Conservation (phyloP, 2,888 invertebrate genomes). For the Lomographa bimaculata region DNA sequence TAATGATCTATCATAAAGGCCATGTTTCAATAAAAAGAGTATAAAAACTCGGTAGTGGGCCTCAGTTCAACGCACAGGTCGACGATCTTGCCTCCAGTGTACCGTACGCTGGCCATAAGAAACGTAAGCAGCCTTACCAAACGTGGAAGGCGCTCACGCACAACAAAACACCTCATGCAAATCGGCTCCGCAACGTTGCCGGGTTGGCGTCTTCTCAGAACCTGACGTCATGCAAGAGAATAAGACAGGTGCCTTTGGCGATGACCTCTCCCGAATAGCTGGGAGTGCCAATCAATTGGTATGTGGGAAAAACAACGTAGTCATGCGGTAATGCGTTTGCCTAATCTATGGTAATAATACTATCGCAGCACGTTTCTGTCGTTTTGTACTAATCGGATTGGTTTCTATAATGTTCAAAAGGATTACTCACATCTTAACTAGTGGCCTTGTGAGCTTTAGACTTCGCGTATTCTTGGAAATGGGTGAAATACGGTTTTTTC, state of each 20-base stretch:
- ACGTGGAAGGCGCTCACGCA: constrained; percentile 49
- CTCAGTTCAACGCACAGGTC: constrained; percentile 77
- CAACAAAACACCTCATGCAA: constrained; percentile 52
- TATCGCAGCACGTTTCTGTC: constrained; percentile 9
- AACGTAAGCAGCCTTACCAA: constrained; percentile 60
- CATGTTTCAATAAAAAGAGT: constrained; percentile 51
- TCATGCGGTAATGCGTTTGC: constrained; percentile 8
- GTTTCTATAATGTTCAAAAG: constrained; percentile 1
- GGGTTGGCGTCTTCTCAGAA: constrained; percentile 54
- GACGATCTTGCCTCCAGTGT: constrained; percentile 62
- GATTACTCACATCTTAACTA: no score
- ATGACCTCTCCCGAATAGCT: constrained; percentile 53
- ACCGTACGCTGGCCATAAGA: constrained; percentile 77
- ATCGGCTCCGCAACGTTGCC: constrained; percentile 52
- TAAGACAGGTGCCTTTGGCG: constrained; percentile 69
- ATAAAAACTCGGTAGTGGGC: constrained; percentile 63
- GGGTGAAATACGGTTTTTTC: no score
- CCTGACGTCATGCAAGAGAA: constrained; percentile 71
- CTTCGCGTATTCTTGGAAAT: no score
- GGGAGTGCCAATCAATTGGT: constrained; percentile 23
- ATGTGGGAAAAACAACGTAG: constrained; percentile 15
- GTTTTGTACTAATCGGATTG: not conserved
- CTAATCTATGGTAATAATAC: no score
- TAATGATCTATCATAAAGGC: constrained; percentile 35
- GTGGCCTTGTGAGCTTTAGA: no score